Evolutionary conservation across 2,797 vertebrate species (phyloP).

Genomic region (Dryobates pubescens): DNA sequence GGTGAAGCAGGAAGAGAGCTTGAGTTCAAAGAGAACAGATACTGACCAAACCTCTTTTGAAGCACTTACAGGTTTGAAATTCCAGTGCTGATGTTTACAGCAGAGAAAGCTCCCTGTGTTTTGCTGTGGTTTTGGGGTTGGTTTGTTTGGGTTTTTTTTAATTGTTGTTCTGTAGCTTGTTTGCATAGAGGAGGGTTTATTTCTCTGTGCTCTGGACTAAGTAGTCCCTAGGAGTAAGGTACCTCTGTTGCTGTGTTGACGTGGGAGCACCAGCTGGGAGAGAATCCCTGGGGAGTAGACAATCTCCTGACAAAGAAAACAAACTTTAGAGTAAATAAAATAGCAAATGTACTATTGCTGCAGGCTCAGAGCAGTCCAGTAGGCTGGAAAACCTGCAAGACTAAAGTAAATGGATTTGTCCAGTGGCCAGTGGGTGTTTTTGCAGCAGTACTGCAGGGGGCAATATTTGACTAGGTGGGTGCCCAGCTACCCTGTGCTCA

Average conservation of each 20-base stretch:
- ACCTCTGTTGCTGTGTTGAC: neutral
- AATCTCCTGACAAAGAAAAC: neutral
- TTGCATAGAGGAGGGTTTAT: neutral
- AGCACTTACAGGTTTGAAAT: neutral
- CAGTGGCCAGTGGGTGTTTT: conserved; percentile 10
- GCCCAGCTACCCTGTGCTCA: neutral
- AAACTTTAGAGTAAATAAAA: neutral
- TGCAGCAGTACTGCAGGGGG: conserved; percentile 74
- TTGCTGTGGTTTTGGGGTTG: neutral
- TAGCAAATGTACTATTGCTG: neutral
- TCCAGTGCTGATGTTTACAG: neutral
- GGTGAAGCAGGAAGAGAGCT: neutral
- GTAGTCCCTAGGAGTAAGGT: neutral
- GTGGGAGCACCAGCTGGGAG: neutral
- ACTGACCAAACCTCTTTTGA: neutral
- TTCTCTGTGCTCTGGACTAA: neutral
- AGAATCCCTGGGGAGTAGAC: neutral
- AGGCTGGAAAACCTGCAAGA: neutral
- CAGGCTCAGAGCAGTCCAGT: neutral
- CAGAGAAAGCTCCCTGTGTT: neutral
- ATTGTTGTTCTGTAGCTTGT: neutral
- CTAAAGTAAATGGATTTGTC: neutral
- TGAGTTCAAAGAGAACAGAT: neutral
- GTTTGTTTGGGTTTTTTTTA: neutral
- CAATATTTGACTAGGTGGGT: conserved; percentile 68